Conservation (phyloP, 2,113 vertebrate species). For the Crotalus horridus region DNA sequence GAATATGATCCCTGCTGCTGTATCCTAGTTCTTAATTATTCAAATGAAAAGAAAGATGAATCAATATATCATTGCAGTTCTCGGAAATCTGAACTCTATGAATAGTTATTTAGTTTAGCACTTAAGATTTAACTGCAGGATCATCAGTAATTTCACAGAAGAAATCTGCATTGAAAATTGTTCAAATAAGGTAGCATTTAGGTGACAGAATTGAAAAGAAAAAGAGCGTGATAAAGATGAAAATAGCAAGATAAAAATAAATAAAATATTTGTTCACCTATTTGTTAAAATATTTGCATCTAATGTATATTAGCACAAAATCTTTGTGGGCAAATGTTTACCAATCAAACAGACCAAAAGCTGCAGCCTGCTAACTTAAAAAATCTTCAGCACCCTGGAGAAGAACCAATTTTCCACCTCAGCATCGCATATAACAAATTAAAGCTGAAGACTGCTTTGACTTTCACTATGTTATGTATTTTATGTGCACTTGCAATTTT, state of each 20-base stretch:
- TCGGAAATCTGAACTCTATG: neutral
- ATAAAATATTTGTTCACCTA: neutral
- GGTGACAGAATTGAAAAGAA: neutral
- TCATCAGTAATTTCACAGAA: neutral
- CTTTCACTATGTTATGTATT: neutral
- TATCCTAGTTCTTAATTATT: neutral
- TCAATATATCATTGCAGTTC: neutral
- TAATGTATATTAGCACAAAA: neutral
- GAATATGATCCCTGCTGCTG: neutral
- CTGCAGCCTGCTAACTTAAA: neutral
- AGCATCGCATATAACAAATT: neutral
- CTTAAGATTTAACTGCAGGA: neutral
- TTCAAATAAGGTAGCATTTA: neutral
- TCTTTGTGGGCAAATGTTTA: neutral
- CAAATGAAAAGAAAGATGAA: neutral
- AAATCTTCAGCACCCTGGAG: neutral
- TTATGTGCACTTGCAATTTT: neutral
- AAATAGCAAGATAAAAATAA: neutral
- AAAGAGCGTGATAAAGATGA: neutral
- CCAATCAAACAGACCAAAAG: neutral
- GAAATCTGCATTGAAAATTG: neutral
- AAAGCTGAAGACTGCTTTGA: neutral
- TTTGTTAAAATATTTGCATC: too few relatives aligned
- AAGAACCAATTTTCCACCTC: neutral
- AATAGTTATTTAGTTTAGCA: neutral